These are phyloP conservation scores for Mesocricetus auratus DNA, from an alignment of 2,113 vertebrate species.

Conservation along the genomic window DNA sequence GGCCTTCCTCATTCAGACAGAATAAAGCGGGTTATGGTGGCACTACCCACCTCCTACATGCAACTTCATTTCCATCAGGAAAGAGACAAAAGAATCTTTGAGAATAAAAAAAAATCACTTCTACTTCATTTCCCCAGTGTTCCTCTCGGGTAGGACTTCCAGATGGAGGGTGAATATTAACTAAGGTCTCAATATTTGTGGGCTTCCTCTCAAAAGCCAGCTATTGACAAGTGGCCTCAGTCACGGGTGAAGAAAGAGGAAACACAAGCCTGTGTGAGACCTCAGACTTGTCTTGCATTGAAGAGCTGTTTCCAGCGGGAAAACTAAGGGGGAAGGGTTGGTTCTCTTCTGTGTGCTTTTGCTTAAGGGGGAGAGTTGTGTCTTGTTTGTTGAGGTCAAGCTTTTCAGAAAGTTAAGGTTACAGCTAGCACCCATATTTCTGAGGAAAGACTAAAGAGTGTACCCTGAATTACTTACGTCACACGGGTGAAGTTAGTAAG, in stretches of 20 bases:
- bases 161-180: slow-evolving; percentile 74
- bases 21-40: slow-evolving; percentile 85
- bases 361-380: slow-evolving; percentile 10
- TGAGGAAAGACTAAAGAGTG: background rate
- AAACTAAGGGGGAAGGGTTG: background rate
- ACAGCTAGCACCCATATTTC: background rate
- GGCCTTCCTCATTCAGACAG: slow-evolving; percentile 85
- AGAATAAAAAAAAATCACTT: slow-evolving; percentile 82
- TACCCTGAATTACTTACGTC: background rate
- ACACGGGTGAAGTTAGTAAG: background rate
- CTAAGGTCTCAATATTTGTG: slow-evolving; percentile 49
- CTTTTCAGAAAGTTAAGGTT: slow-evolving; percentile 41
- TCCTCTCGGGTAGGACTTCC: slow-evolving; percentile 78
- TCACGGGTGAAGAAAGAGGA: slow-evolving; percentile 46
- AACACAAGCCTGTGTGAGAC: background rate
- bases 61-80: slow-evolving; percentile 82
- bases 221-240: background rate
- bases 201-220: slow-evolving; percentile 58
- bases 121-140: slow-evolving; percentile 77
- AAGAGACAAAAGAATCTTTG: slow-evolving; percentile 83
- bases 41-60: slow-evolving; percentile 87
- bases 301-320: background rate
- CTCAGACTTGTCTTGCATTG: background rate
- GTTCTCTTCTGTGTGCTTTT: background rate
- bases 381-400: background rate